Evolutionary conservation across 2,113 vertebrate genomes (phyloP).

Genomic region (Rhinopithecus roxellana): DNA sequence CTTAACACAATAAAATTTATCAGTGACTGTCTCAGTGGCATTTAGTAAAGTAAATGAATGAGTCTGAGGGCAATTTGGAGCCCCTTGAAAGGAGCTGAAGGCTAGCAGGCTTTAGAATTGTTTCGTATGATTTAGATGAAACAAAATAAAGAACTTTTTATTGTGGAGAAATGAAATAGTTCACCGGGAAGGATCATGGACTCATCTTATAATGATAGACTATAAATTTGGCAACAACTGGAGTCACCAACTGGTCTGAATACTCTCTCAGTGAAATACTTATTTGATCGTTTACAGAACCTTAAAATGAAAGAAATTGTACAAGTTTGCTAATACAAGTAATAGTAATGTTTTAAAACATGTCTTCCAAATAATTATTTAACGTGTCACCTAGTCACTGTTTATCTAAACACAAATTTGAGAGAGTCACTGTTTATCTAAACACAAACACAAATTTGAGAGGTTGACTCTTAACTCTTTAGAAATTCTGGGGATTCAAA

Average conservation of each 20-base stretch:
- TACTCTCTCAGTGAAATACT: not conserved
- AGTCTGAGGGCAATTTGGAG: not conserved
- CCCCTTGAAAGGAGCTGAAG: not conserved
- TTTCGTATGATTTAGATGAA: conserved; percentile 41
- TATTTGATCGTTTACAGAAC: not conserved
- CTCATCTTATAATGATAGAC: conserved; percentile 2
- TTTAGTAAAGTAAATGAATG: not conserved
- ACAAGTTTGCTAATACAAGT: not conserved
- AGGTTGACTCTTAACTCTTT: not conserved
- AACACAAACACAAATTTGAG: not conserved
- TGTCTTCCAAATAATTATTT: not conserved
- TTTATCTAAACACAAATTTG: not conserved
- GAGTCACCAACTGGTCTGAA: not conserved
- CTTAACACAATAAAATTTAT: not conserved
- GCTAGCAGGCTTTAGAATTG: not conserved
- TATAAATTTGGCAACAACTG: not conserved
- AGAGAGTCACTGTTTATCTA: not conserved
- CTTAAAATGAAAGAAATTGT: not conserved
- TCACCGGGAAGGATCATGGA: not conserved
- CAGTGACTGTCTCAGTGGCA: not conserved
- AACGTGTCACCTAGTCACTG: not conserved
- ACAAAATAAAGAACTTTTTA: not conserved
- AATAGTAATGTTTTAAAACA: not conserved
- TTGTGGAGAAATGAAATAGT: not conserved
- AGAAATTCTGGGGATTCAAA: not conserved